These are phyloP conservation scores for Ruditapes philippinarum DNA, from an alignment of 1,140 invertebrate genomes.

Conservation along the genomic window DNA sequence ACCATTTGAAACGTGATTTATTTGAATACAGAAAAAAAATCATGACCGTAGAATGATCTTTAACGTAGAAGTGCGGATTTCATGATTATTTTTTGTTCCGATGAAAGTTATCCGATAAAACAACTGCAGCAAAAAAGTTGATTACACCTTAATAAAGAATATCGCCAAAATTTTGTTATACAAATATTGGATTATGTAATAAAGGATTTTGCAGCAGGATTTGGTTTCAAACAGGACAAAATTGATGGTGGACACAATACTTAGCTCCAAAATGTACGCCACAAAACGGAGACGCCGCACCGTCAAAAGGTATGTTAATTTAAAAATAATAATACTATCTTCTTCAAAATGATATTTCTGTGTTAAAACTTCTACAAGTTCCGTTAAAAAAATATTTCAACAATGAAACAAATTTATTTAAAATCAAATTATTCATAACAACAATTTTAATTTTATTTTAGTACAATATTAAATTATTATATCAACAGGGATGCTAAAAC, in stretches of 20 bases:
- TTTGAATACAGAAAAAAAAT: not conserved
- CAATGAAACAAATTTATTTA: no score
- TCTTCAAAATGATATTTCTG: no score
- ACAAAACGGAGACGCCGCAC: slow-evolving; percentile 71
- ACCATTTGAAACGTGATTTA: slow-evolving; percentile 16
- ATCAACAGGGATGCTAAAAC: no score
- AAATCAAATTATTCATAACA: no score
- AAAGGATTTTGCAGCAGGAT: not conserved
- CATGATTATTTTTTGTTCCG: slow-evolving; percentile 1
- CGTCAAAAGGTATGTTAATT: slow-evolving; percentile 68
- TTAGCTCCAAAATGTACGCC: slow-evolving; percentile 70
- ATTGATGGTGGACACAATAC: slow-evolving; percentile 68
- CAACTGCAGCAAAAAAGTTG: not conserved
- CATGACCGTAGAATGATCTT: not conserved
- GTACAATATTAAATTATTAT: no score
- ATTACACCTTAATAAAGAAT: not conserved
- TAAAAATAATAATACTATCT: no score
- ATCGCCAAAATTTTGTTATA: not conserved
- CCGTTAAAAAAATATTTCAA: no score
- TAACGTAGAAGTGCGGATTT: not conserved
- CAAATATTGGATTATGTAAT: slow-evolving; percentile 8
- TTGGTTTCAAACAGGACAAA: slow-evolving; percentile 9
- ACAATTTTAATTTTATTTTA: no score
- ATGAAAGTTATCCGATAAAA: not conserved
- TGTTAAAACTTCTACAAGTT: no score